Conservation (phyloP, 2,113 vertebrate genomes). For the Fulica atra region DNA sequence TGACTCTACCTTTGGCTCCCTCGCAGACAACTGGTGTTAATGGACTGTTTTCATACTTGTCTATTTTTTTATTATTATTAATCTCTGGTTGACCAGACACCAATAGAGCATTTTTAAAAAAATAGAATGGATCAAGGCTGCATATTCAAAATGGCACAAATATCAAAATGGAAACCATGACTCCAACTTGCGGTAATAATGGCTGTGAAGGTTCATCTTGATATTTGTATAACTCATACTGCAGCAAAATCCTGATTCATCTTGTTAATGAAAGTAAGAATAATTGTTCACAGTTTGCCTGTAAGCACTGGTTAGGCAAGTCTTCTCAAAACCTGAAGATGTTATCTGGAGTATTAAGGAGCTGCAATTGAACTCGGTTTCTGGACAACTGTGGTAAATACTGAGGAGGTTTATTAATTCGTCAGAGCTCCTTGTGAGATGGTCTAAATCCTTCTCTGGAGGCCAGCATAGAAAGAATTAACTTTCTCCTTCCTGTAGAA, state of each 20-base stretch:
- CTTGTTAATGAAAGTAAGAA: constrained; percentile 26
- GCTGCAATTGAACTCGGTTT: not conserved
- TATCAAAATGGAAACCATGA: not conserved
- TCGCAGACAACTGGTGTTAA: not conserved
- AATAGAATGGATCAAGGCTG: not conserved
- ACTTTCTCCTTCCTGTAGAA: constrained; percentile 9
- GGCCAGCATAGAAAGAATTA: not conserved
- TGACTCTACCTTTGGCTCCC: not conserved
- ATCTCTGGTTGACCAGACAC: not conserved
- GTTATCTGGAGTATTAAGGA: constrained; percentile 52
- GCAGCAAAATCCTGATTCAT: constrained; percentile 18
- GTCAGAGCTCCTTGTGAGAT: not conserved
- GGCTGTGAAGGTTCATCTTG: not conserved
- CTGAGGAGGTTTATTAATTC: constrained; percentile 33
- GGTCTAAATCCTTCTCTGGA: constrained; percentile 13
- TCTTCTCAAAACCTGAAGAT: constrained; percentile 48
- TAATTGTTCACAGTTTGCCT: constrained; percentile 30
- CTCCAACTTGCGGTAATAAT: not conserved
- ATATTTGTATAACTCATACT: not conserved
- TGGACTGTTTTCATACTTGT: not conserved
- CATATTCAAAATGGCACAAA: not conserved
- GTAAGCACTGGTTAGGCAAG: constrained; percentile 46
- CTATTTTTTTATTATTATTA: not conserved
- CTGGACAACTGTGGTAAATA: constrained; percentile 41
- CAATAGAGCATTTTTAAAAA: not conserved